Conservation (phyloP, 2,888 invertebrate genomes). For the Pammene aurita region DNA sequence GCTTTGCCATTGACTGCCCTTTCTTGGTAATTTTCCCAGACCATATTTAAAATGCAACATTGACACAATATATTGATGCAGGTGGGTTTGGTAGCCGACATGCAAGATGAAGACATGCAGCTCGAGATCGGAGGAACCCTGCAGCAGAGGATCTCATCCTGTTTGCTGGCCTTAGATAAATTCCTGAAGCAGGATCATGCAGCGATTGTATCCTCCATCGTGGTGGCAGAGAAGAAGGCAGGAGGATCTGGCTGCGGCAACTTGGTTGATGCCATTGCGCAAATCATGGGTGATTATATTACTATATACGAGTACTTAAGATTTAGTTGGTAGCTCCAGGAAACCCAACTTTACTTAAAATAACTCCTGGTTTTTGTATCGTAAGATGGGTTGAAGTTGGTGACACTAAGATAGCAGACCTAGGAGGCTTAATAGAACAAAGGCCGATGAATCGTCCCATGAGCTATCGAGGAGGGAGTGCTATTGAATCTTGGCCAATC, state of each 20-base stretch:
- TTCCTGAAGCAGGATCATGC: slow-evolving; percentile 87
- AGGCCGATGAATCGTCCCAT: too few relatives aligned
- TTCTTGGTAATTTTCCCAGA: too few relatives aligned
- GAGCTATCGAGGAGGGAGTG: too few relatives aligned
- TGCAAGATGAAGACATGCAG: slow-evolving; percentile 87
- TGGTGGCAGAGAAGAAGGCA: slow-evolving; percentile 92
- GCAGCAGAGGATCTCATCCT: slow-evolving; percentile 93
- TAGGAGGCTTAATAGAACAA: too few relatives aligned
- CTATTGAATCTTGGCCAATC: too few relatives aligned
- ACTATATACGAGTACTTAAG: background rate
- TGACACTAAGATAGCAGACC: too few relatives aligned
- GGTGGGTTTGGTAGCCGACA: slow-evolving; percentile 91
- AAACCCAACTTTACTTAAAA: too few relatives aligned
- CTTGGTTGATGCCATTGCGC: slow-evolving; percentile 88
- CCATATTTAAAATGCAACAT: too few relatives aligned
- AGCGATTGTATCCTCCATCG: slow-evolving; percentile 91
- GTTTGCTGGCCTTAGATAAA: slow-evolving; percentile 88
- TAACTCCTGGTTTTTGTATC: too few relatives aligned
- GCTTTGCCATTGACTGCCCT: too few relatives aligned
- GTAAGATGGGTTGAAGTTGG: too few relatives aligned
- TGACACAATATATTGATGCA: slow-evolving; percentile 45
- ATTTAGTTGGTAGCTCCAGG: too few relatives aligned
- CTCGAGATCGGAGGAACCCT: slow-evolving; percentile 90
- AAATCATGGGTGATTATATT: slow-evolving; percentile 81
- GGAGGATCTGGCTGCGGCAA: slow-evolving; percentile 84